These are phyloP conservation scores for Rhodinocichla rosea DNA, from an alignment of 2,113 vertebrate genomes.

Conservation along the genomic window DNA sequence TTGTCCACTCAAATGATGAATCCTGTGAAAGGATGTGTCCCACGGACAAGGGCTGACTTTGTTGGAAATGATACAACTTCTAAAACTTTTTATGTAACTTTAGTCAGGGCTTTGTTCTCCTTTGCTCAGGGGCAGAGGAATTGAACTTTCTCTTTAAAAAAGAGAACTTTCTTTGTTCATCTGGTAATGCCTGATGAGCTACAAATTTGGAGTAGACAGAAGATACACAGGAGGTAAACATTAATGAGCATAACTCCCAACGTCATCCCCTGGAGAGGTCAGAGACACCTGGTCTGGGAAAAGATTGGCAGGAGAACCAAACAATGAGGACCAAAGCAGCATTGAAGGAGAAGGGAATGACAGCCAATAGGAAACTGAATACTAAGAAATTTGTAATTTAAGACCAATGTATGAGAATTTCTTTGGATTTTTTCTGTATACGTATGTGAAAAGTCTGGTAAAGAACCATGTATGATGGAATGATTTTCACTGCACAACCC, in stretches of 20 bases:
- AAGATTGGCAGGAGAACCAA: background rate
- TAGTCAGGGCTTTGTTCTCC: background rate
- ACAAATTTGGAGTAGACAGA: background rate
- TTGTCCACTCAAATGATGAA: background rate
- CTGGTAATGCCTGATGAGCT: too few relatives aligned
- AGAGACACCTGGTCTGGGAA: background rate
- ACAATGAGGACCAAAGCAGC: background rate
- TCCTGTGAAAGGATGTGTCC: background rate
- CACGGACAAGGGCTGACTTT: background rate
- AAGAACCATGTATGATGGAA: background rate
- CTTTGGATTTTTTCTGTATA: background rate
- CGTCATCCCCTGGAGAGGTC: background rate
- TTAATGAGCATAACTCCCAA: background rate
- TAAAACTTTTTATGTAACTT: background rate
- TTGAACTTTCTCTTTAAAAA: background rate
- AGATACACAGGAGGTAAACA: background rate
- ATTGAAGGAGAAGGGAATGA: background rate
- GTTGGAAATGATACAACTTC: background rate
- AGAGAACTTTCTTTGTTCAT: background rate
- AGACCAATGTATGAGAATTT: background rate
- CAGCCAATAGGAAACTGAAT: background rate
- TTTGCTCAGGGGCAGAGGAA: background rate
- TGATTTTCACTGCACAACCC: background rate
- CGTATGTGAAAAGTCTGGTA: background rate
- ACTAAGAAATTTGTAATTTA: background rate